These are phyloP conservation scores for Brachypodius melanocephalos DNA, from an alignment of 2,113 vertebrate genomes.

Conservation along the genomic window DNA sequence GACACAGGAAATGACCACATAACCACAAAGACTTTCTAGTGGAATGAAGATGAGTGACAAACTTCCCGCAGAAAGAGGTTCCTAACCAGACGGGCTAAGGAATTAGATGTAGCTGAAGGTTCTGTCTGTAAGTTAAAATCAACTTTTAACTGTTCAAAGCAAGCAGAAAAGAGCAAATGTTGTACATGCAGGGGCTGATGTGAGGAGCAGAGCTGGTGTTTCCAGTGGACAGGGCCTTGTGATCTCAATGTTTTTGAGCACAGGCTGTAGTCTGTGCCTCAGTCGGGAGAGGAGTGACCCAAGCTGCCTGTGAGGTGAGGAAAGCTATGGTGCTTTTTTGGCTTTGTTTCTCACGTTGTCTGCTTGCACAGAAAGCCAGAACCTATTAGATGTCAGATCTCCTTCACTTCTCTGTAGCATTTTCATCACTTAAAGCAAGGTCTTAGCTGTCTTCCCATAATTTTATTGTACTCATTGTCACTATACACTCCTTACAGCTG, in stretches of 20 bases:
- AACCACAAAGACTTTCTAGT: conserved; percentile 43
- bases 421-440: conserved; percentile 11
- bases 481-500: conserved; percentile 25
- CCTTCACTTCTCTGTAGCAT: conserved; percentile 1
- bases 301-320: neutral
- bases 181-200: fast-evolving
- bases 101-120: neutral
- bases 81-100: neutral
- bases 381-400: neutral
- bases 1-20: conserved; percentile 13
- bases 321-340: neutral
- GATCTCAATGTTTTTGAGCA: neutral
- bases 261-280: neutral
- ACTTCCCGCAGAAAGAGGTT: neutral
- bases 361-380: conserved; percentile 7
- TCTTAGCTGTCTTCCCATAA: neutral
- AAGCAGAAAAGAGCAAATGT: neutral
- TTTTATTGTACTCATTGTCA: neutral
- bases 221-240: neutral
- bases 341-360: conserved; percentile 37
- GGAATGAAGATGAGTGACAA: conserved; percentile 19
- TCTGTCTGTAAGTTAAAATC: neutral
- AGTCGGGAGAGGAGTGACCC: neutral
- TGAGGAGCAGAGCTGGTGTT: neutral
- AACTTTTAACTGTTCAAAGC: neutral